phyloP scores from a whole-genome alignment of 37 sponge, comb jelly and placozoan species.

The Chondrosia reniformis region DNA sequence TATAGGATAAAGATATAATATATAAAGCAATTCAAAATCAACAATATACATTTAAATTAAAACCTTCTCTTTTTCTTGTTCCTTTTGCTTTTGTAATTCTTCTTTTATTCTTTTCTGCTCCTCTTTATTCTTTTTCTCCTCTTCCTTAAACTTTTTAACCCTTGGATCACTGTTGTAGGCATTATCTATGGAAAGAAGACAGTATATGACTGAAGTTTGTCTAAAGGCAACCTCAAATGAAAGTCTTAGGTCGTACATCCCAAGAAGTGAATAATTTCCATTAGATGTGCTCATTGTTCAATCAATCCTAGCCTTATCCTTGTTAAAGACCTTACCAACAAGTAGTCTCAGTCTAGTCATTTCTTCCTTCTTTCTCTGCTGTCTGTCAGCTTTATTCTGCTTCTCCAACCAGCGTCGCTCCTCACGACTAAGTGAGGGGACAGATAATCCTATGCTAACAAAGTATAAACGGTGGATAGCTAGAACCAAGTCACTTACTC shows the following conservation, averaged over 20 bases:
- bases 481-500: conserved; percentile 26
- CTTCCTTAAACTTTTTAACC: conserved; percentile 76
- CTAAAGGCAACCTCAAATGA: no score
- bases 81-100: conserved; percentile 58
- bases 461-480: not conserved
- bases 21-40: not conserved
- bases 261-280: no score
- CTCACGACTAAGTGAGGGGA: conserved; percentile 59
- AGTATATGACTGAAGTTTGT: no score
- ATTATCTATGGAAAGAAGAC: conserved; percentile 44
- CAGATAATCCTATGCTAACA: not conserved
- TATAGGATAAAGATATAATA: not conserved
- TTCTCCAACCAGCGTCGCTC: conserved; percentile 93
- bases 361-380: conserved; percentile 86
- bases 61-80: conserved; percentile 51
- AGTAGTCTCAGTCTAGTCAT: conserved; percentile 63
- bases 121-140: conserved; percentile 70
- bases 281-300: no score
- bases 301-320: no score
- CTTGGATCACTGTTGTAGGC: conserved; percentile 89
- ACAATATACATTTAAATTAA: no score
- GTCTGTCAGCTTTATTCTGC: conserved; percentile 86
- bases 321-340: conserved; percentile 66
- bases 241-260: no score
- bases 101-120: conserved; percentile 70